These are phyloP conservation scores for Agonopterix subpropinquella DNA, from an alignment of 2,888 invertebrate species.

Conservation along the genomic window DNA sequence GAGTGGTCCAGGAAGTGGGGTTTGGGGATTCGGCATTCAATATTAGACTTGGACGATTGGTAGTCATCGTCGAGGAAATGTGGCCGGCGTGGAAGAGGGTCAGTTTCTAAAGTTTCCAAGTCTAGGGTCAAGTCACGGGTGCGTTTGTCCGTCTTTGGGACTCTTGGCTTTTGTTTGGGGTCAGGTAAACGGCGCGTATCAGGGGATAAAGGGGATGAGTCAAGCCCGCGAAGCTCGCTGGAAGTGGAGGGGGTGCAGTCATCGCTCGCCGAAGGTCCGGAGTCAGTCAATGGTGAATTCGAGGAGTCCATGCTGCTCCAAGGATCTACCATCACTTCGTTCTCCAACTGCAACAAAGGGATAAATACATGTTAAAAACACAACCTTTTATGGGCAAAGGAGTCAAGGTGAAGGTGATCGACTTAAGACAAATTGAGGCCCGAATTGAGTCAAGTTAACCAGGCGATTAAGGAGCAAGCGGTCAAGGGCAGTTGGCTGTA, in stretches of 20 bases:
- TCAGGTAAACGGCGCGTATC: constrained; percentile 52
- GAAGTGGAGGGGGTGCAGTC: constrained; percentile 69
- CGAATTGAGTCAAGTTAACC: constrained; percentile 36
- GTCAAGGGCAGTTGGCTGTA: constrained; percentile 44
- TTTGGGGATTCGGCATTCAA: constrained; percentile 69
- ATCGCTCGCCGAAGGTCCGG: constrained; percentile 69
- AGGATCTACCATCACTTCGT: constrained; percentile 73
- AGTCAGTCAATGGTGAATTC: constrained; percentile 70
- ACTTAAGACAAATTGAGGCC: constrained; percentile 34
- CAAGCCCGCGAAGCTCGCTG: constrained; percentile 48
- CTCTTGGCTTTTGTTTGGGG: constrained; percentile 49
- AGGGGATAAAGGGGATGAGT: constrained; percentile 41
- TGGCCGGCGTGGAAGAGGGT: constrained; percentile 53
- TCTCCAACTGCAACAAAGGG: constrained; percentile 72
- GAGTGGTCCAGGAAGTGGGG: constrained; percentile 72
- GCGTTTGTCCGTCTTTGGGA: constrained; percentile 44
- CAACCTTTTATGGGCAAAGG: constrained; percentile 25
- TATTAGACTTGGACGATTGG: constrained; percentile 69
- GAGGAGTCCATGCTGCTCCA: constrained; percentile 76
- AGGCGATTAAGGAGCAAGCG: constrained; percentile 12
- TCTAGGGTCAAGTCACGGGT: constrained; percentile 59
- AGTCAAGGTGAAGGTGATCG: constrained; percentile 45
- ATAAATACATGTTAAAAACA: constrained; percentile 6
- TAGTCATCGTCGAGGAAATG: constrained; percentile 80
- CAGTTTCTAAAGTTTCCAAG: constrained; percentile 47